Percentiles rank a stretch among this genome's conserved stretches.
Evolutionary conservation across 1,140 invertebrate species (phyloP).

Genomic region (Drosophila prosaltans): DNA sequence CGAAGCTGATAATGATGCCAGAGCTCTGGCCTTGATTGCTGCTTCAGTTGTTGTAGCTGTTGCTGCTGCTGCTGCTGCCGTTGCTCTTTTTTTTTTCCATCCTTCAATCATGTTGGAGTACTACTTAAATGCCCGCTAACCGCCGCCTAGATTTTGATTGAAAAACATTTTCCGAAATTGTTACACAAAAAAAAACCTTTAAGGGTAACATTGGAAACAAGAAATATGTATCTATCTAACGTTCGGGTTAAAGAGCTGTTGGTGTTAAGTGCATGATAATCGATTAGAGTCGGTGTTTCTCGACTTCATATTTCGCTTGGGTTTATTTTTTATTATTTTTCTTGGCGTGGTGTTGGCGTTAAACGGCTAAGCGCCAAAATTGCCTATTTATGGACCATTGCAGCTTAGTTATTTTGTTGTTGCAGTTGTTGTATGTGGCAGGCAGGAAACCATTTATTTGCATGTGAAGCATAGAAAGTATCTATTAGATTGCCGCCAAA

Average conservation of each 20-base stretch:
- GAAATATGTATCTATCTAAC: constrained; percentile 28
- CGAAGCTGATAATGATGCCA: constrained; percentile 68
- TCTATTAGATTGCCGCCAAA: constrained; percentile 44
- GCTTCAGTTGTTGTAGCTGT: constrained; percentile 15
- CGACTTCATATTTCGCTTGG: constrained; percentile 29
- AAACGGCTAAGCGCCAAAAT: constrained; percentile 69
- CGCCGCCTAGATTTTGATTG: constrained; percentile 65
- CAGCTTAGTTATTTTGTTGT: constrained; percentile 30
- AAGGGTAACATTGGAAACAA: constrained; percentile 62
- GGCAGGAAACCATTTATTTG: constrained; percentile 74
- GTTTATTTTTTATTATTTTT: constrained; percentile 1
- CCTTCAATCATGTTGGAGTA: constrained; percentile 48
- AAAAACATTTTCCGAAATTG: constrained; percentile 72
- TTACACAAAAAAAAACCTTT: constrained; percentile 61
- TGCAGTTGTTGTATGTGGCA: constrained; percentile 11
- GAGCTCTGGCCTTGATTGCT: constrained; percentile 68
- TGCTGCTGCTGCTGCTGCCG: constrained; percentile 24
- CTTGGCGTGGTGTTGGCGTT: constrained; percentile 64
- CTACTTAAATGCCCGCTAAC: constrained; percentile 29
- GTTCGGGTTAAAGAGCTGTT: constrained; percentile 72
- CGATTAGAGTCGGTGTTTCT: constrained; percentile 64
- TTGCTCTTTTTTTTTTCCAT: constrained; percentile 18
- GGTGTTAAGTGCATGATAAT: constrained; percentile 81
- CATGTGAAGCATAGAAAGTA: constrained; percentile 62
- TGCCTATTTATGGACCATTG: constrained; percentile 68